A percentile compares a stretch with the other conserved stretches of the same genome.
Evolutionary conservation across 2,797 vertebrate species (phyloP).

Genomic region (Galaxias olidus): DNA sequence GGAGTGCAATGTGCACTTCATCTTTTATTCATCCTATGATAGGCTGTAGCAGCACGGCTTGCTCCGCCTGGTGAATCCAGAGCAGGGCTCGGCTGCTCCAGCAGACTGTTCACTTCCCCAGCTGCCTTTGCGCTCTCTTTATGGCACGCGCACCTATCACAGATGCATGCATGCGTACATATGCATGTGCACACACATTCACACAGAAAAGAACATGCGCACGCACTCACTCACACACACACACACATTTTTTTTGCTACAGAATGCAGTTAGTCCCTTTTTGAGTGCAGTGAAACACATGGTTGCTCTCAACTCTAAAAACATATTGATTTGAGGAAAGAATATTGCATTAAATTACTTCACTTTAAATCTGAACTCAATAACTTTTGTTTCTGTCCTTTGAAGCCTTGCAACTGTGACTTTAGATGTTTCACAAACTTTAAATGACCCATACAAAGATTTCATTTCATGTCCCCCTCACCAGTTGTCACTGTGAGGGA

Average conservation of each 20-base stretch:
- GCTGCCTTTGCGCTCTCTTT: conserved; percentile 2
- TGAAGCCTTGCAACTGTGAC: too few species aligned
- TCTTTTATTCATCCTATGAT: conserved; percentile 77
- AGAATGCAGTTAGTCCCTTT: neutral
- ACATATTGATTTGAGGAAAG: too few species aligned
- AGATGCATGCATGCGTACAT: neutral
- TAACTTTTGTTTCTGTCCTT: too few species aligned
- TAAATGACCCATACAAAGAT: too few species aligned
- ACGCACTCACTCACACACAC: neutral
- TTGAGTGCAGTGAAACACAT: too few species aligned
- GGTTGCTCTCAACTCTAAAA: too few species aligned
- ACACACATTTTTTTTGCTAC: neutral
- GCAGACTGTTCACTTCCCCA: conserved; percentile 52
- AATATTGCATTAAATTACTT: too few species aligned
- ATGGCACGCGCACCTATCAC: neutral
- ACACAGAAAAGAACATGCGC: conserved; percentile 6
- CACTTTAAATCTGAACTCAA: too few species aligned
- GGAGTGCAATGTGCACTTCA: conserved; percentile 57
- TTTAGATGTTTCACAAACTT: too few species aligned
- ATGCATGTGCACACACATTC: conserved; percentile 5
- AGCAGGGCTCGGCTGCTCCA: conserved; percentile 53
- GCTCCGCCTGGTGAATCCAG: conserved; percentile 49
- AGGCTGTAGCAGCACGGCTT: conserved; percentile 52
- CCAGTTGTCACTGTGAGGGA: neutral
- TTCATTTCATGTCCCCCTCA: too few species aligned